These are phyloP conservation scores for Diadophis punctatus DNA, from an alignment of 2,113 vertebrate species.

Conservation along the genomic window DNA sequence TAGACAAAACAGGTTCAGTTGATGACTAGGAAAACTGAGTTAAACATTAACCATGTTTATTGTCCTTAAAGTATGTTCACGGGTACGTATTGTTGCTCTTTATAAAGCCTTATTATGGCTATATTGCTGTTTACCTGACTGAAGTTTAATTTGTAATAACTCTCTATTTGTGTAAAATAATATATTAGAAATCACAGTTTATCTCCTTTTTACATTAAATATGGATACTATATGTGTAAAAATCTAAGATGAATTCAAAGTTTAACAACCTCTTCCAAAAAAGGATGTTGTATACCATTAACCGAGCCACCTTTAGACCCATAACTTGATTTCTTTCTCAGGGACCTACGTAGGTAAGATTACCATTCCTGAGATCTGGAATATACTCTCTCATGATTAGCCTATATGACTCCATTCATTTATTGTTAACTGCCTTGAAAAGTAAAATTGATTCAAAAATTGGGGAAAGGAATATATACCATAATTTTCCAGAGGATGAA, in stretches of 20 bases:
- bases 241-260: background rate
- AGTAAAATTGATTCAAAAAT: background rate
- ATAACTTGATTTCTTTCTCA: background rate
- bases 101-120: background rate
- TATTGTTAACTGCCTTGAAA: background rate
- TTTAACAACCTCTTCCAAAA: background rate
- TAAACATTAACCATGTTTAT: background rate
- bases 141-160: background rate
- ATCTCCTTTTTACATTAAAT: background rate
- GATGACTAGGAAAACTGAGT: background rate
- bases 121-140: background rate
- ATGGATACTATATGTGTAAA: background rate
- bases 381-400: background rate
- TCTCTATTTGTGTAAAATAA: background rate
- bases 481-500: accelerated
- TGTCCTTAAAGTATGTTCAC: background rate
- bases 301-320: background rate
- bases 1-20: background rate
- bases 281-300: background rate
- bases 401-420: background rate
- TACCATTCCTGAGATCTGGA: background rate
- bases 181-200: background rate
- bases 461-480: background rate
- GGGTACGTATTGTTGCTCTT: background rate
- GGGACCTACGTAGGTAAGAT: background rate